Conservation (phyloP, 2,888 invertebrate genomes). For the Epiperipatus broadwayi region DNA sequence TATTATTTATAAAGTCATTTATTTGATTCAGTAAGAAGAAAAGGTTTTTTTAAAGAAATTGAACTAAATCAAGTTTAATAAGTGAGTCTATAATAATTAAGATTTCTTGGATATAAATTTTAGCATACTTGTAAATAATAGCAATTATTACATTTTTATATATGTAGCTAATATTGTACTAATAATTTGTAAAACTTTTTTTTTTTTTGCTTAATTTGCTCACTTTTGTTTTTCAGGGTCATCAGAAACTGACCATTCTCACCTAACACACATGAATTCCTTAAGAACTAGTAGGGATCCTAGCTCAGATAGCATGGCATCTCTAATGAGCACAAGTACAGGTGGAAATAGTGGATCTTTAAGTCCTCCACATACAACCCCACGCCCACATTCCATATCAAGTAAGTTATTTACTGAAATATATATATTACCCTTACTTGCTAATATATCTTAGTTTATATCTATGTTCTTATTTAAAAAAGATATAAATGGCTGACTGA, state of each 20-base stretch:
- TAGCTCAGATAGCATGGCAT: conserved; percentile 50
- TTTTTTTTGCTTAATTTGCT: conserved; percentile 9
- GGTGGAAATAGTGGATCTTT: conserved; percentile 45
- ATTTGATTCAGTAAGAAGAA: no score
- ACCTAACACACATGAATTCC: conserved; percentile 16
- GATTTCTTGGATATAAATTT: no score
- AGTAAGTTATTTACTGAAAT: no score
- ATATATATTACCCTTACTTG: conserved; percentile 11
- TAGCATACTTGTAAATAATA: no score
- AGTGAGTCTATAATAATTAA: no score
- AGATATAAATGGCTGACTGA: not conserved
- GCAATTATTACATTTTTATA: no score
- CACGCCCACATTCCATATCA: conserved; percentile 54
- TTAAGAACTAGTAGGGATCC: conserved; percentile 23
- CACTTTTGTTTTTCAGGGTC: conserved; percentile 36
- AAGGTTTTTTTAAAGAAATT: no score
- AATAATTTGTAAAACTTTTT: conserved; percentile 12
- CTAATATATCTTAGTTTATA: conserved; percentile 5
- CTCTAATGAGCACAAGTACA: conserved; percentile 43
- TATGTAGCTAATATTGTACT: no score
- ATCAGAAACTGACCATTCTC: conserved; percentile 45
- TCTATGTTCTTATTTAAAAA: not conserved
- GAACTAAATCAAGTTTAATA: no score
- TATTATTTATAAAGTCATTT: no score
- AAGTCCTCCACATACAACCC: conserved; percentile 43